Evolutionary conservation across 2,113 vertebrate species (phyloP).

Genomic region (Benthochromis sp.): DNA sequence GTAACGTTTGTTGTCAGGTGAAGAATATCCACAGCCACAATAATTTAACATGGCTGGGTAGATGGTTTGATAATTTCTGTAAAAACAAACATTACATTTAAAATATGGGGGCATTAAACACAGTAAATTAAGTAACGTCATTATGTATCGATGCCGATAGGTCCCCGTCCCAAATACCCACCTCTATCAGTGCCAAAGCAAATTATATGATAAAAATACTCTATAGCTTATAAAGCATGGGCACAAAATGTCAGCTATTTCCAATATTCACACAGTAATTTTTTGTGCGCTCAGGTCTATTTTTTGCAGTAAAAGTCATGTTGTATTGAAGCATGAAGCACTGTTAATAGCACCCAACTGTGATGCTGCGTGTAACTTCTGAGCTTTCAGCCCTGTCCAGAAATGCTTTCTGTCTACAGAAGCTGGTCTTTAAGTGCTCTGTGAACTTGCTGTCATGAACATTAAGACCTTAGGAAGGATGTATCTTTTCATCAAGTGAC

Average conservation of each 20-base stretch:
- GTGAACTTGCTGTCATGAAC: neutral
- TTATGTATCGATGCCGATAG: neutral
- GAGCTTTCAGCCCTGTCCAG: neutral
- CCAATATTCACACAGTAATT: neutral
- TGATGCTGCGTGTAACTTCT: neutral
- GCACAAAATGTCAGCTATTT: neutral
- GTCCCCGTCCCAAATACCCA: neutral
- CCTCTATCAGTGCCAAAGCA: neutral
- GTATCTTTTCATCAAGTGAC: neutral
- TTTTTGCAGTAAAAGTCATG: neutral
- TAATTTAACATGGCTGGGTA: neutral
- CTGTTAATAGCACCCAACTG: neutral
- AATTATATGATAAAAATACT: neutral
- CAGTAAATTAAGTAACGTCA: neutral
- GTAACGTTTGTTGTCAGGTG: neutral
- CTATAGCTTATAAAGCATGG: neutral
- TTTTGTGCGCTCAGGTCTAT: neutral
- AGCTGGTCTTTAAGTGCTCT: neutral
- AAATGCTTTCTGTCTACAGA: neutral
- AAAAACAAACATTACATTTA: neutral
- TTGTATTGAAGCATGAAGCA: neutral
- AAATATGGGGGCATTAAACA: neutral
- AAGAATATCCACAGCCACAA: neutral
- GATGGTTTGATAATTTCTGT: neutral
- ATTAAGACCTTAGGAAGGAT: conserved; percentile 6